Base-by-base conservation (phyloP, 1,140 invertebrate species). In the Harlomillsia oculata region DNA sequence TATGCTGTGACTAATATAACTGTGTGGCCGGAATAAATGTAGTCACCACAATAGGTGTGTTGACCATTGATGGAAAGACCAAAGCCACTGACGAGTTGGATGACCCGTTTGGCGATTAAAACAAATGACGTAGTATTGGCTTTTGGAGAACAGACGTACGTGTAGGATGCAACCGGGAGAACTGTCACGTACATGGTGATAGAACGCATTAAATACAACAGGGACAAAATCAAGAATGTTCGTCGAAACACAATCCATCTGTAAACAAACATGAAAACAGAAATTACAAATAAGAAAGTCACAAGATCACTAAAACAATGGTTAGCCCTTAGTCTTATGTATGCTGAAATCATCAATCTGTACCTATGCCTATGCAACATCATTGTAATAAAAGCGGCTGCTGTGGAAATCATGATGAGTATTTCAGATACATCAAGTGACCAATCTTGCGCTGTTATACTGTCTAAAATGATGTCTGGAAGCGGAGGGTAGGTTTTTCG, bases 131-230 rank as follows among this genome's bases (percentile, higher is more conserved):
- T 78, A 16, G 82, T 82, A 69, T 85, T 85, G 51, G 79, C 78
- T 72, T 90, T 89, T 4, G 87, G 86, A 66, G 84, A 86, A 71
- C 89, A 92, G 68, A 76, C 81, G 71, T 91, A 92, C 2, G 83
- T 87, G 56, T 74, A 80, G 71, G 83, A 87, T 13, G 87, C 56
- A 14, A 89, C 77, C 32, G 88, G 88, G 69, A 92, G 74, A 40
- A 89, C 87, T 2, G 89, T 92, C 37, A 90, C 86, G 71, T 82
- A 89, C 85, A 92, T 90, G 39, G 87, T 90, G 39, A 91, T 72
- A 49, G 85, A 86, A 32, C 88, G 79, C 78, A 90, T 87, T 73
- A 90, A 78, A 70, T 93, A 91, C 59, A 91, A 72, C 49, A 90
- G 69, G 20, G 85, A 83, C 73, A 91, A 79, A 50, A 92, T 78